Evolutionary conservation across 1,140 invertebrate genomes (phyloP).

Genomic region (Apis dorsata): DNA sequence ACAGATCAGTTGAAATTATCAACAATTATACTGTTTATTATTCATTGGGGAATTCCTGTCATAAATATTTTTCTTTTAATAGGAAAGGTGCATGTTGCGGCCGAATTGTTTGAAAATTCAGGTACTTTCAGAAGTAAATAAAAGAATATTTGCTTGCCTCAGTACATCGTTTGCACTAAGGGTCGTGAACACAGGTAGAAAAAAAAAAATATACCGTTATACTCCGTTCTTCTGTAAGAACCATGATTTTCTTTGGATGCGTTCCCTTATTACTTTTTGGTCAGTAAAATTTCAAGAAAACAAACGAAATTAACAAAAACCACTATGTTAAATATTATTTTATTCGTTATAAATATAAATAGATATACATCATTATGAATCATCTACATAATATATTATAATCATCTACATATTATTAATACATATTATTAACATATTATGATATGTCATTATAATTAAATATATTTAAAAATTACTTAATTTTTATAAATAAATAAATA

Average conservation of each 20-base stretch:
- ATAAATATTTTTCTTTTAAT: not conserved
- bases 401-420: no score
- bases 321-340: no score
- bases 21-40: not conserved
- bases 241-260: not conserved
- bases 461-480: no score
- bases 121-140: constrained; percentile 14
- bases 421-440: no score
- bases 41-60: not conserved
- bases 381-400: no score
- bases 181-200: constrained; percentile 41
- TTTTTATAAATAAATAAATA: no score
- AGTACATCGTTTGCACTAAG: constrained; percentile 5
- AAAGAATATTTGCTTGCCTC: constrained; percentile 6
- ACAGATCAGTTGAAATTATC: no score
- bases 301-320: not conserved
- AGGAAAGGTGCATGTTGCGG: not conserved
- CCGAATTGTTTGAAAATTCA: not conserved
- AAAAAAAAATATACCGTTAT: constrained; percentile 26
- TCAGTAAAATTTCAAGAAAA: not conserved
- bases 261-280: not conserved
- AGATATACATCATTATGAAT: no score
- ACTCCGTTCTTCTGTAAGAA: not conserved
- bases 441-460: no score
- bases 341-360: not conserved